Percentiles rank a stretch among this genome's conserved stretches.
Evolutionary conservation across 2,797 vertebrate genomes (phyloP).

Genomic region (Amniataba percoides): DNA sequence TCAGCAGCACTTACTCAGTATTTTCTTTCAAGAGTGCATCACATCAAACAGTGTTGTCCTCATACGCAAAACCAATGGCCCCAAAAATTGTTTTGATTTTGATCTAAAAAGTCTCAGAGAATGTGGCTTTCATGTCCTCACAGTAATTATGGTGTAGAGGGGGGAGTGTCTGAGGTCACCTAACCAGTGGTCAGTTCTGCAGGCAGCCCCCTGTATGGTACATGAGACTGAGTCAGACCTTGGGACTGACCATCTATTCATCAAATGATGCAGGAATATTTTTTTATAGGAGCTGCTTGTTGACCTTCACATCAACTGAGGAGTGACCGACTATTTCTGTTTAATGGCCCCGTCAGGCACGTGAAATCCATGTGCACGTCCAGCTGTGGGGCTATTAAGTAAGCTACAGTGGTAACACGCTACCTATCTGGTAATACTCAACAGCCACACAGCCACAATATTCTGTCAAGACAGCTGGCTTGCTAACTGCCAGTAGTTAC

Average conservation of each 20-base stretch:
- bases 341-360: background rate
- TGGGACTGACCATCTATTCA: constrained; percentile 8
- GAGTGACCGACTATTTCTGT: background rate
- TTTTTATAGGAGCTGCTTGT: constrained; percentile 12
- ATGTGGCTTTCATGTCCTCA: constrained; percentile 51
- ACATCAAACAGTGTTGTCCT: constrained; percentile 20
- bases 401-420: background rate
- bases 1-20: constrained; percentile 1
- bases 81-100: constrained; percentile 35
- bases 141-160: constrained; percentile 60
- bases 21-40: constrained; percentile 2
- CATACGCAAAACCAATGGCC: constrained; percentile 28
- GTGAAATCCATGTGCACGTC: background rate
- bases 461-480: background rate
- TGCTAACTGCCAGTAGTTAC: background rate
- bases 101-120: constrained; percentile 30
- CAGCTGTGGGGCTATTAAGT: background rate
- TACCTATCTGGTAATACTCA: background rate
- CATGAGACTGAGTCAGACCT: constrained; percentile 22
- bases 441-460: background rate
- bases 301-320: constrained; percentile 4
- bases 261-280: constrained; percentile 2
- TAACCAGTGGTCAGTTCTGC: constrained; percentile 59
- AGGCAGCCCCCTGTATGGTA: constrained; percentile 35
- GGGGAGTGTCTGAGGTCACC: constrained; percentile 42